Conservation (phyloP, 2,113 vertebrate genomes). For the Paratilapia polleni region DNA sequence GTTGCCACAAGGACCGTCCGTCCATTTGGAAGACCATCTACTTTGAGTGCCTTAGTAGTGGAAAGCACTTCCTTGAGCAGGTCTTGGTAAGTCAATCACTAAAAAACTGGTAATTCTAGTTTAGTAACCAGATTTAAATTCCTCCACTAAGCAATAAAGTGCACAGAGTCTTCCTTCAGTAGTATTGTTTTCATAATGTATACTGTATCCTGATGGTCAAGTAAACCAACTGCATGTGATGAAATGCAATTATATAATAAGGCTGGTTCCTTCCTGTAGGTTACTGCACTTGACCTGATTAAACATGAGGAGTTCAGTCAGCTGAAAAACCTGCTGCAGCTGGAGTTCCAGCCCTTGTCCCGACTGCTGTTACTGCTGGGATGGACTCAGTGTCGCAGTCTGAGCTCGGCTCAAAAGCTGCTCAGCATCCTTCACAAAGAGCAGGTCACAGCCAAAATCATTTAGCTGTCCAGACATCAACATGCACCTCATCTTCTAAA, state of each 20-base stretch:
- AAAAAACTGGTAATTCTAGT: not conserved
- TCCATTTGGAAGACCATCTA: constrained; percentile 89
- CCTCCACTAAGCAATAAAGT: not conserved
- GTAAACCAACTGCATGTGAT: constrained; percentile 5
- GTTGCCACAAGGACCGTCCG: constrained; percentile 81
- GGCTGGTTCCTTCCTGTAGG: constrained; percentile 69
- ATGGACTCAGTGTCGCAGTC: constrained; percentile 91
- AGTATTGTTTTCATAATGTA: not conserved
- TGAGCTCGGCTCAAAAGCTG: constrained; percentile 86
- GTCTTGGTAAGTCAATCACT: constrained; percentile 84
- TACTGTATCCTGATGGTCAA: not conserved
- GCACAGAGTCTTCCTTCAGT: not conserved
- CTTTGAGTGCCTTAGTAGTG: constrained; percentile 92
- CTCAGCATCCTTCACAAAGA: constrained; percentile 86
- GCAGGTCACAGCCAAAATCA: constrained; percentile 77
- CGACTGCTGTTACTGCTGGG: constrained; percentile 91
- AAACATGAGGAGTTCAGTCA: constrained; percentile 89
- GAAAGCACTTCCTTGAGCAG: constrained; percentile 95
- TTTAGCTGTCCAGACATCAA: not conserved
- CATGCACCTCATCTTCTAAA: not conserved
- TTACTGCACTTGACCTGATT: constrained; percentile 91
- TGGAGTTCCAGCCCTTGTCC: constrained; percentile 90
- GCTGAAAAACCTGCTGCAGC: constrained; percentile 82
- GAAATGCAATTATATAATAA: constrained; percentile 15
- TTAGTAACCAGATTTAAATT: not conserved